Conservation (phyloP, 2,113 vertebrate genomes). For the Ptilonorhynchus violaceus region DNA sequence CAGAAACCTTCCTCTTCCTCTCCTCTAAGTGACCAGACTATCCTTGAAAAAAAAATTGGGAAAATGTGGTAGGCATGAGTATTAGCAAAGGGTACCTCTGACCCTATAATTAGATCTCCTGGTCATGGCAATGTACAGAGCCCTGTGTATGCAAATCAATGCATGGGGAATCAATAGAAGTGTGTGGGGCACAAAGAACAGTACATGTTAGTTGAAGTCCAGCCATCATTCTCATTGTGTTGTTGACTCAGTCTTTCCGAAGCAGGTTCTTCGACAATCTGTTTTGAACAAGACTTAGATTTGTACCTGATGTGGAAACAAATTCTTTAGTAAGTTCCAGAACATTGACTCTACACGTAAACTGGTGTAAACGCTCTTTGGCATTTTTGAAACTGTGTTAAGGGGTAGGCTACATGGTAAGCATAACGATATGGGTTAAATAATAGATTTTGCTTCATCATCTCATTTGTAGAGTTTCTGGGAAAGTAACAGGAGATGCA, state of each 20-base stretch:
- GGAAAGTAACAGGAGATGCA: neutral
- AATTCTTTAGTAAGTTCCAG: neutral
- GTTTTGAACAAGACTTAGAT: neutral
- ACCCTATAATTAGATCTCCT: neutral
- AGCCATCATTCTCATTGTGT: neutral
- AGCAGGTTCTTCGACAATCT: neutral
- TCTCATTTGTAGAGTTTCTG: neutral
- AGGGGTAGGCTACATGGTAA: neutral
- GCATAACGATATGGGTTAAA: neutral
- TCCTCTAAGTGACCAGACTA: neutral
- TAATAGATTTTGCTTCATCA: neutral
- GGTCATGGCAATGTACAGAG: neutral
- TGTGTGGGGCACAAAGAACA: neutral
- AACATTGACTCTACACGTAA: neutral
- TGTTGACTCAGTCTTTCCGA: neutral
- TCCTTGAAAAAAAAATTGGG: neutral
- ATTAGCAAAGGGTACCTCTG: neutral
- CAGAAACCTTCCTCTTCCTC: neutral
- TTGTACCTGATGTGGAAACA: neutral
- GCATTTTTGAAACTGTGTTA: neutral
- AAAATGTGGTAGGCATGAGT: neutral
- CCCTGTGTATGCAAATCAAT: neutral
- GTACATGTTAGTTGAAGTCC: rapidly evolving
- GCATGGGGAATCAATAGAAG: rapidly evolving
- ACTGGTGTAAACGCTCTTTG: neutral